phyloP scores from a whole-genome alignment of 2,113 vertebrate species.

The Tachuris rubrigastra region DNA sequence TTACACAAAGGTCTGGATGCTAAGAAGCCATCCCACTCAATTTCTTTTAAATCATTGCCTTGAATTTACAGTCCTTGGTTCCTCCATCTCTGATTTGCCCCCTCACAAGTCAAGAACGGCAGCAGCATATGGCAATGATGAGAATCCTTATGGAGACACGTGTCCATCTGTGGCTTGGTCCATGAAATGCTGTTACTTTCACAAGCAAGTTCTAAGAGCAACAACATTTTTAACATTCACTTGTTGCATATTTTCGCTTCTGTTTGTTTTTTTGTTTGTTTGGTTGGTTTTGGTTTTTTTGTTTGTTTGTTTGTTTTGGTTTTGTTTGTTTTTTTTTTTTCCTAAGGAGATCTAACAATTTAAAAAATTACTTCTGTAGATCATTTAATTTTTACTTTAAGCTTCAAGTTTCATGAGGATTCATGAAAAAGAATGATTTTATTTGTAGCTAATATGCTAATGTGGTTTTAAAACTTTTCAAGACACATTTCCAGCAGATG shows the following conservation, averaged over 20 bases:
- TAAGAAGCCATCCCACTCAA: not conserved
- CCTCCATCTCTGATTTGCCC: not conserved
- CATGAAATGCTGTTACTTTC: not conserved
- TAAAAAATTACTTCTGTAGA: not conserved
- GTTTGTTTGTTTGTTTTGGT: rapidly evolving
- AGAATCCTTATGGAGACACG: not conserved
- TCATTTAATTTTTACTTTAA: not conserved
- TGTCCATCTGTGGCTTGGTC: not conserved
- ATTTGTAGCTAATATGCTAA: not conserved
- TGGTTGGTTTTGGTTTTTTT: no score
- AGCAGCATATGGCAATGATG: not conserved
- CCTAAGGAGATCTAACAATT: not conserved
- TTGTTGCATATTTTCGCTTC: not conserved
- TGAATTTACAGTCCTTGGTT: not conserved
- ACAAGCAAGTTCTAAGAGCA: not conserved
- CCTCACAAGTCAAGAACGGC: not conserved
- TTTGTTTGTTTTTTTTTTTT: not conserved
- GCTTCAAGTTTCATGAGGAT: not conserved
- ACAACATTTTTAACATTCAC: not conserved
- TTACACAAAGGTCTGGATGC: not conserved
- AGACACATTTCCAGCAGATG: not conserved
- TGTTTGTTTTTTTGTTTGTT: not conserved
- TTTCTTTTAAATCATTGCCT: not conserved
- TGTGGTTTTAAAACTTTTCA: not conserved
- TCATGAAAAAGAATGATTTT: not conserved